Conservation (phyloP, 2,113 vertebrate species). For the Tragelaphus buxtoni region DNA sequence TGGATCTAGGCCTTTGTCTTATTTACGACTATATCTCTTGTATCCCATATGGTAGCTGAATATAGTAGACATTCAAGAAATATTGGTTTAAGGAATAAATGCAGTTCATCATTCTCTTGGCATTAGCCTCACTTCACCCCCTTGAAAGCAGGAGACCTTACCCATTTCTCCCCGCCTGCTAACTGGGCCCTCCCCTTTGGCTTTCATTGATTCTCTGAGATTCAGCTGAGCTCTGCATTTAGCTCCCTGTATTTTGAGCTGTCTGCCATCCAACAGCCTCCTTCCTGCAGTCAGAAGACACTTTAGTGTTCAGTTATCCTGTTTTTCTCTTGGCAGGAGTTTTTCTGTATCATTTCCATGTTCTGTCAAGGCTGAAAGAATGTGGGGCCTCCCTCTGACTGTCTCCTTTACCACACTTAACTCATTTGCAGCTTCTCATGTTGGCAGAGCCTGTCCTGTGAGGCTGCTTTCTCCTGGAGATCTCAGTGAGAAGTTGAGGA, state of each 20-base stretch:
- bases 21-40: not conserved
- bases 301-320: not conserved
- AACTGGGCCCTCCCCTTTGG: not conserved
- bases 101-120: not conserved
- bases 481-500: not conserved
- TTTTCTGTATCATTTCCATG: slow-evolving; percentile 1
- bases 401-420: not conserved
- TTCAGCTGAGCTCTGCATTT: not conserved
- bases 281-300: not conserved
- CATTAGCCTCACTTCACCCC: not conserved
- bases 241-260: not conserved
- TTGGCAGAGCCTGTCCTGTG: not conserved
- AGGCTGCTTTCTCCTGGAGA: not conserved
- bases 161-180: not conserved
- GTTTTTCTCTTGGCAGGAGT: not conserved
- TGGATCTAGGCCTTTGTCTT: not conserved
- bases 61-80: not conserved
- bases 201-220: not conserved
- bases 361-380: not conserved
- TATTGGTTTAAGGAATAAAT: not conserved
- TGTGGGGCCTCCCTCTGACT: not conserved
- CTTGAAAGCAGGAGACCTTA: not conserved
- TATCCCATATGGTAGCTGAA: not conserved
- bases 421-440: not conserved
- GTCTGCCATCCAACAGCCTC: not conserved